Evolutionary conservation across 2,797 vertebrate species (phyloP).

Genomic region (Smutsia temminckii): DNA sequence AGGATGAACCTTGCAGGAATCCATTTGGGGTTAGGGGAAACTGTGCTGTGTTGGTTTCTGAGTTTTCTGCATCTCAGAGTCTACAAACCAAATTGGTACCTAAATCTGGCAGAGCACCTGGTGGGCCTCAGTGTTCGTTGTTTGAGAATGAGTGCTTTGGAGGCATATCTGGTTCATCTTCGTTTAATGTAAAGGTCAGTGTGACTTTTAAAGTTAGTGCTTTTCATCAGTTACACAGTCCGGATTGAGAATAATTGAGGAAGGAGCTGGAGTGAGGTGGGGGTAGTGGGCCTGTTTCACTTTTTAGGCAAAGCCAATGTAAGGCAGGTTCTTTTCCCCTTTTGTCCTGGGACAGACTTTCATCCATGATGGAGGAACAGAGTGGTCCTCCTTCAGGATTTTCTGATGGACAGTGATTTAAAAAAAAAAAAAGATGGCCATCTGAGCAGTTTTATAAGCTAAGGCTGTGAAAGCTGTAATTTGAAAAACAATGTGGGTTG

Average conservation of each 20-base stretch:
- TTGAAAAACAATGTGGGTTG: constrained; percentile 61
- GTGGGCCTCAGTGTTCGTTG: background rate
- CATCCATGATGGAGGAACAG: background rate
- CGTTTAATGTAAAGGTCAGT: background rate
- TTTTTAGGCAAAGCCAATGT: background rate
- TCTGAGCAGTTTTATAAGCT: constrained; percentile 51
- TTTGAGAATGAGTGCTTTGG: background rate
- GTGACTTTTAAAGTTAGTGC: background rate
- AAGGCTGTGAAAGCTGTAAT: constrained; percentile 52
- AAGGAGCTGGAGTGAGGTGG: background rate
- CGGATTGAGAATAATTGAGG: background rate
- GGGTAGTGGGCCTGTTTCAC: background rate
- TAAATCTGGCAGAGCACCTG: background rate
- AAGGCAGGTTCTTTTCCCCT: background rate
- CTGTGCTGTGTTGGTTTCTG: background rate
- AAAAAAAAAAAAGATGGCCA: background rate
- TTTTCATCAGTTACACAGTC: background rate
- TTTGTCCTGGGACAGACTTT: background rate
- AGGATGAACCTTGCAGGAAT: background rate
- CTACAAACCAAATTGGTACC: background rate
- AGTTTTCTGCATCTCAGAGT: background rate
- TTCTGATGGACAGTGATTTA: background rate
- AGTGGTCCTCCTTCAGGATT: background rate
- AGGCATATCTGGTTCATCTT: background rate
- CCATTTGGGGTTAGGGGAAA: background rate